Evolutionary conservation across 1,140 invertebrate species (phyloP).

Genomic region (Orius laevigatus): DNA sequence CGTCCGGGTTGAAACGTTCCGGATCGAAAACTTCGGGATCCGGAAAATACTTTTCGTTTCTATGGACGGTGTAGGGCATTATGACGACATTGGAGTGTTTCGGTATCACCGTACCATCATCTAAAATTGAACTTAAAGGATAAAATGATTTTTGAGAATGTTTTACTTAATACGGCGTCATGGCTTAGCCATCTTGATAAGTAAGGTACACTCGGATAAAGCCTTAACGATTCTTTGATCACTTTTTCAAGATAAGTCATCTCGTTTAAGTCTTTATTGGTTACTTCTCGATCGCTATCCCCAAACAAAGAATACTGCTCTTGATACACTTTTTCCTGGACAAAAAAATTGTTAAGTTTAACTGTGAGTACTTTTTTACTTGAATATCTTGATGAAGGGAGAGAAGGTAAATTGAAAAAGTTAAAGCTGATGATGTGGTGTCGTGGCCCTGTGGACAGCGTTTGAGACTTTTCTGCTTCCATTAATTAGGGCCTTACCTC

Average conservation of each 20-base stretch:
- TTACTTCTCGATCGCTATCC: slow-evolving; percentile 26
- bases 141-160: neutral
- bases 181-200: slow-evolving; percentile 42
- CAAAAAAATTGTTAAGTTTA: slow-evolving; percentile 11
- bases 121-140: slow-evolving; percentile 1
- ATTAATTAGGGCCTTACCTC: slow-evolving; percentile 35
- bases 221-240: slow-evolving; percentile 41
- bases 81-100: slow-evolving; percentile 16
- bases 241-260: slow-evolving; percentile 46
- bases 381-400: slow-evolving; percentile 34
- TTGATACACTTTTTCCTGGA: slow-evolving; percentile 37
- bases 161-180: slow-evolving; percentile 37
- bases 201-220: slow-evolving; percentile 44
- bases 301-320: slow-evolving; percentile 42
- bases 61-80: slow-evolving; percentile 24
- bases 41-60: slow-evolving; percentile 27
- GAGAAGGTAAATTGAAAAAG: slow-evolving; percentile 32
- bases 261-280: slow-evolving; percentile 32
- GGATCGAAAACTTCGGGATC: too few relatives aligned
- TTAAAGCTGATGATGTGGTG: slow-evolving; percentile 64
- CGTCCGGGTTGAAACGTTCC: slow-evolving; percentile 24
- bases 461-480: neutral
- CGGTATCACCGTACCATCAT: slow-evolving; percentile 15
- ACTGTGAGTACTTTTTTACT: slow-evolving; percentile 14
- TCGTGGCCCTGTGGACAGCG: slow-evolving; percentile 56